Evolutionary conservation across 2,797 vertebrate species (phyloP), one percentile per base, ranked within the genome.

Genomic region (Holocentrus rufus): DNA sequence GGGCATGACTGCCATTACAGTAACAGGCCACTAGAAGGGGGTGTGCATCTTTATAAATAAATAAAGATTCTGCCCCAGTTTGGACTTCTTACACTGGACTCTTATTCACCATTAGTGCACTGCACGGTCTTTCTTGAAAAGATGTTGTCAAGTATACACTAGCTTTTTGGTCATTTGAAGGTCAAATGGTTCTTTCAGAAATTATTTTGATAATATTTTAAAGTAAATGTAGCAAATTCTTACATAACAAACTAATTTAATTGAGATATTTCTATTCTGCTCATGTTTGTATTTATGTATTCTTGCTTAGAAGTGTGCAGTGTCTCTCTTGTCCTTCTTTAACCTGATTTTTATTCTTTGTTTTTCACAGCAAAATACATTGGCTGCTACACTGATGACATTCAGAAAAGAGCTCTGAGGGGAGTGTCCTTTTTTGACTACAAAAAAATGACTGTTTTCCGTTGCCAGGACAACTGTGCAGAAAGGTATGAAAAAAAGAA

Each of bases 401-500:
- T 93, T 53, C 94, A 93, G 81, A 96, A 87, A 69, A 92, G 97
- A 84, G 95, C 96, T 0, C 95, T 99, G 69, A 94, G 95, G 34
- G 98, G 98, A 46, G 94, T 96, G 76, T 98, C 97, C 79, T 98
- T 99, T 93, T 96, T 97, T 10, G 98, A 99, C 97, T 99, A 99
- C 95, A 98, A 97, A 90, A 99, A 97, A 94, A 99, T 99, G 98
- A 98, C 98, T 13, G 91, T 98, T 77, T 98, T 99, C 85, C 98
- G 97, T 92, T 99, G 98, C 95, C 98, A 98, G 91, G 98, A 99
- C 96, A 99, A 97, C 96, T 99, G 98, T 67, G 97, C 96, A 0
- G 98, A 99, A 92, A 95, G 98, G 98, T 98, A 95, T 72, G 94
- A 74, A 5, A 18, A 18, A 27, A 27, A 27, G 25, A 27, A 60